Conservation (phyloP, 2,797 vertebrate species). For the Typhlichthys eigenmanni region DNA sequence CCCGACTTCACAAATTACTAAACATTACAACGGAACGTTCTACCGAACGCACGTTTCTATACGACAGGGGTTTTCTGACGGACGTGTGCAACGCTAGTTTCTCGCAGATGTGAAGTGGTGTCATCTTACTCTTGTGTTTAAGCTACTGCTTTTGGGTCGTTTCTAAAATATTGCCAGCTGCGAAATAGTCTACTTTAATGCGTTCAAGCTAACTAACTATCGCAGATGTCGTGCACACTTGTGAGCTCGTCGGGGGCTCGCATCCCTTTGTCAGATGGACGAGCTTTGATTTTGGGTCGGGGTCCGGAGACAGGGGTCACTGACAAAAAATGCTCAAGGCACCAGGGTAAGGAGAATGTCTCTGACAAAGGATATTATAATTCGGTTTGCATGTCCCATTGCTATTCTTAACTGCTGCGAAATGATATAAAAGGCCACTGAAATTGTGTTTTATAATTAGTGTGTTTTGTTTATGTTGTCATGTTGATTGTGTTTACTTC, state of each 20-base stretch:
- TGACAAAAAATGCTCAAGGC: slow-evolving; percentile 79
- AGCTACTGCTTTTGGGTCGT: neutral
- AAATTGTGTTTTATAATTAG: neutral
- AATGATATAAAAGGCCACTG: neutral
- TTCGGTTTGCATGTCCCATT: neutral
- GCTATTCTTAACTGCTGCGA: neutral
- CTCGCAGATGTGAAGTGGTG: neutral
- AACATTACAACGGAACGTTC: neutral
- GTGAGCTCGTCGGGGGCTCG: slow-evolving; percentile 47
- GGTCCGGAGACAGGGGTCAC: slow-evolving; percentile 73
- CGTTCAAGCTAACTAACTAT: neutral
- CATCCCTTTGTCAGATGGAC: slow-evolving; percentile 66
- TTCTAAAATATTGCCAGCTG: neutral
- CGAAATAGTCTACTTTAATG: neutral
- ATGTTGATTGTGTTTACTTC: slow-evolving; percentile 35
- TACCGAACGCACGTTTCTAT: slow-evolving; percentile 17
- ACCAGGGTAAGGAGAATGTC: slow-evolving; percentile 68
- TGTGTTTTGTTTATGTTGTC: neutral
- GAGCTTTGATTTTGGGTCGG: slow-evolving; percentile 73
- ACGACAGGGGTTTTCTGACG: slow-evolving; percentile 40
- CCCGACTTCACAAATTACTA: too few species aligned
- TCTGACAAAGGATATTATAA: neutral
- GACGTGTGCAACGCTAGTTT: neutral
- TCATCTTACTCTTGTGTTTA: neutral
- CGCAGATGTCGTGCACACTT: slow-evolving; percentile 70